Conservation (phyloP, 2,113 vertebrate species). For the Illadopsis cleaveri region DNA sequence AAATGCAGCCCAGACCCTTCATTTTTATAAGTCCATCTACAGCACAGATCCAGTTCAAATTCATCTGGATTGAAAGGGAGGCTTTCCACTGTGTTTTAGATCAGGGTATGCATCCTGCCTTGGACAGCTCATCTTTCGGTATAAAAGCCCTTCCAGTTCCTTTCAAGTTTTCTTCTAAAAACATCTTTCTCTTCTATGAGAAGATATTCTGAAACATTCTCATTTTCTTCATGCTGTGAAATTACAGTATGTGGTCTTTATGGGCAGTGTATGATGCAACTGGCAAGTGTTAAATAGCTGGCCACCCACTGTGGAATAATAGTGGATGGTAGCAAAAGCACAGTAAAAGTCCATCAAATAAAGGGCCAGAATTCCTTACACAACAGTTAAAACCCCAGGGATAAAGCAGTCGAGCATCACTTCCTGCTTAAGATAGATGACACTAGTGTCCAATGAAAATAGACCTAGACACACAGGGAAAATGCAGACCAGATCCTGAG, state of each 20-base stretch:
- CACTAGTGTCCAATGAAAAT: constrained; percentile 46
- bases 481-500: not conserved
- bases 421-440: constrained; percentile 71
- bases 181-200: not conserved
- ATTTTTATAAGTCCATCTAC: not conserved
- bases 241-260: constrained; percentile 33
- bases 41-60: not conserved
- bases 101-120: not conserved
- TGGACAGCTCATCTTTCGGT: not conserved
- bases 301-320: constrained; percentile 55
- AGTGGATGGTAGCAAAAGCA: constrained; percentile 49
- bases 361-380: constrained; percentile 63
- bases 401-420: constrained; percentile 71
- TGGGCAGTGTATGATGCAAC: constrained; percentile 21
- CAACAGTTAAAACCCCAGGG: constrained; percentile 62
- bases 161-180: not conserved
- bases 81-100: not conserved
- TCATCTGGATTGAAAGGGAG: not conserved
- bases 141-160: not conserved
- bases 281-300: constrained; percentile 52
- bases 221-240: constrained; percentile 26
- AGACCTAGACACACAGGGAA: not conserved
- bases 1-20: not conserved
- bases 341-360: constrained; percentile 58
- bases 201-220: constrained; percentile 29